Evolutionary conservation across 1,140 invertebrate species (phyloP).

Genomic region (Eciton burchellii): DNA sequence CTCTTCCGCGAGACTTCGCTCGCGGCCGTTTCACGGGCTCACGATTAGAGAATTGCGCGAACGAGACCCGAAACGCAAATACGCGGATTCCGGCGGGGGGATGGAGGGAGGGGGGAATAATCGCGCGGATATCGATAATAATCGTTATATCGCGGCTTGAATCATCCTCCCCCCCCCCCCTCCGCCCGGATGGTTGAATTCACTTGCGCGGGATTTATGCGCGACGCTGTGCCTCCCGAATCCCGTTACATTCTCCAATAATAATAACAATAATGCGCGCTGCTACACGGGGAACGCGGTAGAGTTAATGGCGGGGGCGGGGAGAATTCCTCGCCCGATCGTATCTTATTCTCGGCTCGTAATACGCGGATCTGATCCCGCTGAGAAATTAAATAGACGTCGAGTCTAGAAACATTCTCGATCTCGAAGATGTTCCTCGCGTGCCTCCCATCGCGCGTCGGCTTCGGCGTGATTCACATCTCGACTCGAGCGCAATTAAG

Average conservation of each 20-base stretch:
- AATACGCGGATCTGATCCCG: neutral
- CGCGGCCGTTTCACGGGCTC: neutral
- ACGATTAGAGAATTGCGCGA: constrained; percentile 18
- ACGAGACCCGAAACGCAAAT: constrained; percentile 10
- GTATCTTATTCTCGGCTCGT: neutral
- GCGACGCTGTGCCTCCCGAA: neutral
- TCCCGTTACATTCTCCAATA: constrained; percentile 24
- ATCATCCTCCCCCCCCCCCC: too few relatives aligned
- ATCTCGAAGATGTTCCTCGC: neutral
- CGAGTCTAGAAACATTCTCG: neutral
- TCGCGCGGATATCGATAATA: neutral
- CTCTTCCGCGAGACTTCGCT: constrained; percentile 10
- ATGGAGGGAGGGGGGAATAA: neutral
- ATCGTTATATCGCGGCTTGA: neutral
- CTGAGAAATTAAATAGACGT: constrained; percentile 20
- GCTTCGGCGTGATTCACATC: neutral
- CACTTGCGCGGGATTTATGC: neutral
- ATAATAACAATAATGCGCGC: neutral
- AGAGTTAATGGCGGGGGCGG: neutral
- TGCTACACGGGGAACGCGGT: neutral
- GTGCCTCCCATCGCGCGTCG: neutral
- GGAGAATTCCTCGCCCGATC: neutral
- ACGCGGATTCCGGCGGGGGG: neutral
- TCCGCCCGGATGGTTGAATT: neutral
- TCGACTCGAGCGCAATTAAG: constrained; percentile 2